Percentiles rank a stretch among this genome's conserved stretches.
Conservation (phyloP, 2,888 invertebrate species). For the Pomacea canaliculata region DNA sequence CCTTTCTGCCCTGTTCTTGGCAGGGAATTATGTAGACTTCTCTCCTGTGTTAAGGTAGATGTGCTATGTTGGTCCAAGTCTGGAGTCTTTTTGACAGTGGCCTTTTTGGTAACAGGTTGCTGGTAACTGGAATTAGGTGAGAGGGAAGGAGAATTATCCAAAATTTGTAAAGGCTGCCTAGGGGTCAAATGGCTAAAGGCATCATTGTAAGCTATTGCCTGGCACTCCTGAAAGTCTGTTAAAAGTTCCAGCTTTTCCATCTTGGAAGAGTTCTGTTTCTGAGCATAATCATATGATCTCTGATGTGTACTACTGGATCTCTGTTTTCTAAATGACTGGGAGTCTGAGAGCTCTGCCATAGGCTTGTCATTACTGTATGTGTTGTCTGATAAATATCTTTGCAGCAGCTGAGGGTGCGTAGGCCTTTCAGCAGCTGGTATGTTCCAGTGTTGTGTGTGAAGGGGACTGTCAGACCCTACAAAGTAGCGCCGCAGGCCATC, state of each 20-base stretch:
- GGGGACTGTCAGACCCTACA: slow-evolving; percentile 13
- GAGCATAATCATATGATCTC: background rate
- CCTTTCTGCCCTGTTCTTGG: background rate
- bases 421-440: slow-evolving; percentile 4
- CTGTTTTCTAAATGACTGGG: background rate
- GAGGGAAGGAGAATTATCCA: slow-evolving; percentile 52
- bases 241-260: background rate
- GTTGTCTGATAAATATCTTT: slow-evolving; percentile 14
- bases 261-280: background rate
- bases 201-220: background rate
- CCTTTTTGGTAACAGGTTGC: slow-evolving; percentile 4
- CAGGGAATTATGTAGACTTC: background rate
- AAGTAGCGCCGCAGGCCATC: slow-evolving; percentile 19
- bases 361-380: background rate
- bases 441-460: slow-evolving; percentile 17
- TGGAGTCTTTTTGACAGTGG: background rate
- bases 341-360: background rate
- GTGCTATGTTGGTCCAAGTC: background rate
- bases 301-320: background rate
- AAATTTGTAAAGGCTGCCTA: slow-evolving; percentile 44
- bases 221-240: background rate
- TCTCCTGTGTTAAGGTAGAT: background rate
- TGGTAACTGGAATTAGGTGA: slow-evolving; percentile 40
- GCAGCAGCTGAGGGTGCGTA: slow-evolving; percentile 18
- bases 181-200: background rate